These are phyloP conservation scores for Hemicordylus capensis DNA, from an alignment of 2,113 vertebrate genomes.

Conservation along the genomic window DNA sequence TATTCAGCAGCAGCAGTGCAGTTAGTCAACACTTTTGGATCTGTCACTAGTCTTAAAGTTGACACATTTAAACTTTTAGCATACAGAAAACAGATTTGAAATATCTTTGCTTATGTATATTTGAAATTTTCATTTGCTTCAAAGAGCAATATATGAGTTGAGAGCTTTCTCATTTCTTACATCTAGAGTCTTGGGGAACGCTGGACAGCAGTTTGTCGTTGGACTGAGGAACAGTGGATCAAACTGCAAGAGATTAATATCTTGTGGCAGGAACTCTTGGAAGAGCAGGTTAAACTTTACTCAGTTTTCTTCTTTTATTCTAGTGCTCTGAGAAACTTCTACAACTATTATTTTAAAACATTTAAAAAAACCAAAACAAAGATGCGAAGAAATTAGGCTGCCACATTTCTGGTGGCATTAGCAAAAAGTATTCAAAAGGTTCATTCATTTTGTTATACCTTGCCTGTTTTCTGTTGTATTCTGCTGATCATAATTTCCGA, in stretches of 20 bases:
- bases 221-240: constrained; percentile 92
- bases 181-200: constrained; percentile 90
- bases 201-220: constrained; percentile 96
- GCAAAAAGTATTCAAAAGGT: not conserved
- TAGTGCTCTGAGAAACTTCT: not conserved
- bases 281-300: constrained; percentile 86
- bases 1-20: too few species aligned
- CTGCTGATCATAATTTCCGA: not conserved
- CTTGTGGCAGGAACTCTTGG: constrained; percentile 90
- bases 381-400: not conserved
- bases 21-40: too few species aligned
- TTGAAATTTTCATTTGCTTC: not conserved
- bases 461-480: not conserved
- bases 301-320: not conserved
- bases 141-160: rapidly evolving
- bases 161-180: not conserved
- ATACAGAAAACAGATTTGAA: not conserved
- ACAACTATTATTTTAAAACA: not conserved
- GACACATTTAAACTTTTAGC: too few species aligned
- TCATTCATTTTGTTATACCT: not conserved
- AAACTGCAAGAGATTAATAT: constrained; percentile 88
- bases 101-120: not conserved
- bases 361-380: not conserved
- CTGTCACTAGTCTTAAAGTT: too few species aligned
- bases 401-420: not conserved